Conservation (phyloP, 2,888 invertebrate species). For the Vandiemenella viatica region DNA sequence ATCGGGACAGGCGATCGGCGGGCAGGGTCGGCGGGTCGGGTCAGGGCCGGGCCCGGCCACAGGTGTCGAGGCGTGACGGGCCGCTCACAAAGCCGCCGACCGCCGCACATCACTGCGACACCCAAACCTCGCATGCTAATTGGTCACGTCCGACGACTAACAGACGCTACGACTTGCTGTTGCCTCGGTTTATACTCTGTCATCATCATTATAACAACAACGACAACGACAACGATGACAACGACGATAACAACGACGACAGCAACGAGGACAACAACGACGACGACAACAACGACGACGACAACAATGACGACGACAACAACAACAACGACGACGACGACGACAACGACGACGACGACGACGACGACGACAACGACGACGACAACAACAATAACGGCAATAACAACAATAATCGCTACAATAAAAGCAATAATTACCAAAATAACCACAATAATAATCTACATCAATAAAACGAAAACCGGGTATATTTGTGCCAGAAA, state of each 20-base stretch:
- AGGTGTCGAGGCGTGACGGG: too few species aligned
- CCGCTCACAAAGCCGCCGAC: too few species aligned
- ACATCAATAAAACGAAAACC: too few species aligned
- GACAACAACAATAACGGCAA: not conserved
- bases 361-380: not conserved
- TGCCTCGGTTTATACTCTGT: too few species aligned
- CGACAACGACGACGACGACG: not conserved
- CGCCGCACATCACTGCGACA: too few species aligned
- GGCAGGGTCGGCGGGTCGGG: too few species aligned
- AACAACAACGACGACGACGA: not conserved
- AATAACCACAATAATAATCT: not conserved
- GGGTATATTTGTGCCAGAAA: too few species aligned
- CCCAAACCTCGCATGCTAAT: too few species aligned
- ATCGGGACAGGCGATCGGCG: too few species aligned
- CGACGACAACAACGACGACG: not conserved
- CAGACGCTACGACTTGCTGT: too few species aligned
- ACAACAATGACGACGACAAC: not conserved
- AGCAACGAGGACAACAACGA: not conserved
- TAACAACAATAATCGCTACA: not conserved
- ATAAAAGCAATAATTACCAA: not conserved
- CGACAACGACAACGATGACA: not conserved
- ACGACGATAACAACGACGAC: not conserved
- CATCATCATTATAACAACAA: not conserved
- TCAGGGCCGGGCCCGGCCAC: too few species aligned
- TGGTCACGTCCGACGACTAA: too few species aligned